Base-by-base conservation (phyloP, 1,140 invertebrate genomes). In the Zaprionus inermis region DNA sequence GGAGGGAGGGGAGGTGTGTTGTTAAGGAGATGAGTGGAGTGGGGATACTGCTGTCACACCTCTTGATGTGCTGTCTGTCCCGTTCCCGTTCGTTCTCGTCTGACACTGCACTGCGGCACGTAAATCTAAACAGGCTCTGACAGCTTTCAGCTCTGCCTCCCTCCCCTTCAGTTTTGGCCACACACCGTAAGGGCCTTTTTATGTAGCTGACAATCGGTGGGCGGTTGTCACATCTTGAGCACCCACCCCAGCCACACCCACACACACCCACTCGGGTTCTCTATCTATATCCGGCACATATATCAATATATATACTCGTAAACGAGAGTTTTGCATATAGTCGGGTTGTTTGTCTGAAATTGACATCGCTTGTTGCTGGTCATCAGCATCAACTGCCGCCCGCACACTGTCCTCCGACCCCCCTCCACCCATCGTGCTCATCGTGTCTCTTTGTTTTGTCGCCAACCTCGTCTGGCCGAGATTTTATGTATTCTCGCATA, bases 81-180 rank as follows among this genome's bases (percentile, higher is more conserved):
- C 24, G 20, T 18, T 11, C 20, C 14, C 20, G 24, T 59, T 10
- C 22, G 30, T 36, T 36, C 51, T 41, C 72, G 49, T 76, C 82
- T 76, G 82, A 76, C 82, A 84, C 83, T 86, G 83, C 83, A 86
- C 63, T 86, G 83, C 83, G 83, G 84, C 83, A 88, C 83, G 83
- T 88, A 88, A 88, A 88, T 88, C 83, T 83, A 88, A 88, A 88
- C 83, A 88, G 84, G 79, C 79, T 83, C 76, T 89, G 83, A 86
- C 83, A 86, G 83, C 83, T 86, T 81, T 86, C 76, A 86, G 73
- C 79, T 77, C 65, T 41, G 68, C 67, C 80, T 58, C 44, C 44
- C 55, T 12, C 30, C 30, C 30, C 30, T 32, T n/a, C n/a, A 44
- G 18, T 49, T 44, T n/a, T 10, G 9, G n/a, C 32, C 61, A 44